phyloP scores from a whole-genome alignment of 2,888 invertebrate species.

The Ochlodes sylvanus region DNA sequence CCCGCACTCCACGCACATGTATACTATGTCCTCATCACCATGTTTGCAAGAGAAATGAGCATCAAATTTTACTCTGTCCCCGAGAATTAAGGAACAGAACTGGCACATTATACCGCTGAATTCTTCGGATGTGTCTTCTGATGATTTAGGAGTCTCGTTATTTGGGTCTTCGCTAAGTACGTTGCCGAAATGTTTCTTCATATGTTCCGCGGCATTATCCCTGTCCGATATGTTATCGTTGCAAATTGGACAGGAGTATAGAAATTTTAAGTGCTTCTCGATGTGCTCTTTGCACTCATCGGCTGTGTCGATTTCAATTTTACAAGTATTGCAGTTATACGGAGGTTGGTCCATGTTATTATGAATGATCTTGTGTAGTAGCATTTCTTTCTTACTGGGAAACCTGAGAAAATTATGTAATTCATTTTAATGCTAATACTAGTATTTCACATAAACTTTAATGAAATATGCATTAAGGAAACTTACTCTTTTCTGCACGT shows the following conservation, averaged over 20 bases:
- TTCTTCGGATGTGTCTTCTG: conserved; percentile 71
- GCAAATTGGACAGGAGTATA: conserved; percentile 73
- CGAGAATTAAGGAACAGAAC: conserved; percentile 79
- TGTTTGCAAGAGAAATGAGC: conserved; percentile 80
- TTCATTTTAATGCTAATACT: too few species aligned
- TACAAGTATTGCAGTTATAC: conserved; percentile 64
- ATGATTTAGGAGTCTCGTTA: conserved; percentile 55
- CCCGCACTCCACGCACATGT: conserved; percentile 84
- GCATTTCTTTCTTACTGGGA: conserved; percentile 64
- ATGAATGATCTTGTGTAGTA: conserved; percentile 66
- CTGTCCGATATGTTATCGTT: conserved; percentile 57
- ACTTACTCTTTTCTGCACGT: conserved; percentile 71
- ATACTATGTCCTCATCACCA: conserved; percentile 63
- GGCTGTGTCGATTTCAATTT: conserved; percentile 55
- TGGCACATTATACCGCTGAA: conserved; percentile 81
- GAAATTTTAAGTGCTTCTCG: conserved; percentile 61
- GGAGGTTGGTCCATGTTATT: conserved; percentile 62
- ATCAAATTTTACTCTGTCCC: conserved; percentile 80
- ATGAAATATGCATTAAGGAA: neutral
- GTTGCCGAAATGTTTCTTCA: conserved; percentile 67
- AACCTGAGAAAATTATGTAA: conserved; percentile 55
- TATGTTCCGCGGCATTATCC: conserved; percentile 58
- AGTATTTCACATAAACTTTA: too few species aligned
- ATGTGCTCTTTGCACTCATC: conserved; percentile 69
- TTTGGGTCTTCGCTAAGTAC: conserved; percentile 50